These are phyloP conservation scores for Tachyglossus aculeatus DNA, from an alignment of 2,797 vertebrate species.

Conservation along the genomic window DNA sequence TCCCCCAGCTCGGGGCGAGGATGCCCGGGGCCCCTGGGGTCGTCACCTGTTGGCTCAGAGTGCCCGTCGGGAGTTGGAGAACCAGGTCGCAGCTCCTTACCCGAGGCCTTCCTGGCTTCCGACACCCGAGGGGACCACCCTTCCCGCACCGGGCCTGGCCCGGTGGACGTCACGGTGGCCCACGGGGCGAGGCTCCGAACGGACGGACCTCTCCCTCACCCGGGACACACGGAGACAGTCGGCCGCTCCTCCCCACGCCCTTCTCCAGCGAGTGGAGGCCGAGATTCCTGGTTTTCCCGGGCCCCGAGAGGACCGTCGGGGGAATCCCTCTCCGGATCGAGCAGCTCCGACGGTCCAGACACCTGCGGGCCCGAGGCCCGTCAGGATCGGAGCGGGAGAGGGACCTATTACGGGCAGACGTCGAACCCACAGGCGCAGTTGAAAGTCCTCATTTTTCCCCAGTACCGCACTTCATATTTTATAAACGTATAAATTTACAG, in stretches of 20 bases:
- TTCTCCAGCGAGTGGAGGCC: not conserved
- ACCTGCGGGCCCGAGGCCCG: not conserved
- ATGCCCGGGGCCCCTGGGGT: no score
- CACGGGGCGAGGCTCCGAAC: not conserved
- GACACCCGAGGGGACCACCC: not conserved
- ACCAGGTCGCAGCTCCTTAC: no score
- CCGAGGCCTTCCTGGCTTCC: no score
- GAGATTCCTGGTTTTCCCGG: not conserved
- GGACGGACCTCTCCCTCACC: not conserved
- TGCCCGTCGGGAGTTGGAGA: no score
- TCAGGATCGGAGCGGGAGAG: not conserved
- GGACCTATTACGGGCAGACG: not conserved
- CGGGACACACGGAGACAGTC: not conserved
- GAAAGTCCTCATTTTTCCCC: not conserved
- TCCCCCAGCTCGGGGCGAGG: no score
- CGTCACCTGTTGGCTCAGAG: no score
- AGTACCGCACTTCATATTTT: not conserved
- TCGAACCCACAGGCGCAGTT: conserved; percentile 28
- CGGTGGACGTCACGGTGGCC: not conserved
- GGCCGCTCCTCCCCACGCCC: not conserved
- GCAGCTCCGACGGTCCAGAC: fast-evolving
- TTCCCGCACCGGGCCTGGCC: not conserved
- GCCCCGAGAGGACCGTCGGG: not conserved
- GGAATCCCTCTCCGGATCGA: not conserved
- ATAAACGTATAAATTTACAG: conserved; percentile 43